Evolutionary conservation across 2,113 vertebrate species (phyloP), one percentile per base, ranked within the genome.

Genomic region (Oenanthe melanoleuca): DNA sequence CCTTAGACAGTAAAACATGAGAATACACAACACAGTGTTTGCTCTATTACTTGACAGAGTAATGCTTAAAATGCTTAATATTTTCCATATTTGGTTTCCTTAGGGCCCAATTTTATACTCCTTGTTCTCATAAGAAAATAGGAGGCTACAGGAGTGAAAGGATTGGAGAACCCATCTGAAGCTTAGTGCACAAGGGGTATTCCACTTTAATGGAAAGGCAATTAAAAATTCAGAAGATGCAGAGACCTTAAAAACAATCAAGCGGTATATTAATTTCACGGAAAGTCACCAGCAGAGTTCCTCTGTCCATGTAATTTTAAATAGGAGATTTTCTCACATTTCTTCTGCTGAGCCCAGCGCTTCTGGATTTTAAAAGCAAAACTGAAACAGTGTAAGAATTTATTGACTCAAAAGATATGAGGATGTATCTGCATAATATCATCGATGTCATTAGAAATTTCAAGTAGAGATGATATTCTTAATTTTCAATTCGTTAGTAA

Each of bases 201-300:
- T 93, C 71, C 56, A n/a, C 40, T 92, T 92, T 95, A 95, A 93
- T 83, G 86, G 92, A 89, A 88, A 85, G 70, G 79, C 71, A 95
- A 93, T 88, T 93, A 95, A 97, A 94, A 87, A 92, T 95, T 95
- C 84, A 92, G 83, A 92, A 94, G 84, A 71, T 75, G 86, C 82
- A 77, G 84, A 89, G 94, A 93, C 90, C 91, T 93, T 96, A 80
- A 87, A 89, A 93, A 96, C 89, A 96, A 94, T 91, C 91, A 95
- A 92, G 95, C 15, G 12, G 70, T 93, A 93, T 94, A 94, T 96
- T 96, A 96, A 94, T 94, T 80, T 75, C 73, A 75, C 4, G 5
- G 92, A 65, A 72, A 96, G 84, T 66, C 84, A 22, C 78, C 49
- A 57, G 70, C 37, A 34, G 56, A 69, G 73, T 87, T 89, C 57